A percentile compares a stretch with the other conserved stretches of the same genome.
Evolutionary conservation across 2,888 invertebrate species (phyloP).

Genomic region (Andricus quercusramuli): DNA sequence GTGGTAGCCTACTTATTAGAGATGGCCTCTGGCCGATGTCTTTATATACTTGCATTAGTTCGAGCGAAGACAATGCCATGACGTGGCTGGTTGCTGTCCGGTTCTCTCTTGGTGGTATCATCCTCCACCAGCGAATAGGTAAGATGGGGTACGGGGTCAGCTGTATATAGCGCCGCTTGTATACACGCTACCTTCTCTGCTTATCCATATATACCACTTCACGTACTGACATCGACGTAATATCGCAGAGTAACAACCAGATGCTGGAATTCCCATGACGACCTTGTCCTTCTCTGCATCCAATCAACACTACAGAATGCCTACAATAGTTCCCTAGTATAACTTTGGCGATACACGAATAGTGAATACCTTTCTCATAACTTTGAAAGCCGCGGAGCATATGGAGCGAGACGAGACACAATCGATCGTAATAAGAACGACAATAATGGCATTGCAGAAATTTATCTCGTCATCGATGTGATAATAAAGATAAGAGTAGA

Average conservation of each 20-base stretch:
- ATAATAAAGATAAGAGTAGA: not conserved
- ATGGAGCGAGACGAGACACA: not conserved
- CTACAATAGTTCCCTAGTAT: constrained; percentile 15
- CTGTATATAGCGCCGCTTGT: constrained; percentile 56
- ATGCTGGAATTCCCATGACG: constrained; percentile 60
- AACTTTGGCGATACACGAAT: constrained; percentile 45
- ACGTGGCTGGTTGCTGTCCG: constrained; percentile 53
- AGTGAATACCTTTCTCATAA: not conserved
- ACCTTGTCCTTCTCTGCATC: constrained; percentile 55
- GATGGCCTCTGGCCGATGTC: constrained; percentile 47
- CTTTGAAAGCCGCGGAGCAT: constrained; percentile 12
- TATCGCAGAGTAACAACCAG: constrained; percentile 52
- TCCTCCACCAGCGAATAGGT: constrained; percentile 34
- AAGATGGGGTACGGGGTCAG: constrained; percentile 59
- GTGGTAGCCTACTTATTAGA: constrained; percentile 47
- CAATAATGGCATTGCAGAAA: not conserved
- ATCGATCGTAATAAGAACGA: not conserved
- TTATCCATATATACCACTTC: constrained; percentile 37
- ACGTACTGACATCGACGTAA: constrained; percentile 51
- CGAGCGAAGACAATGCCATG: constrained; percentile 54
- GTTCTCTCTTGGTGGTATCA: constrained; percentile 49
- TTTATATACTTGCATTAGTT: constrained; percentile 52
- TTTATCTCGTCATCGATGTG: not conserved
- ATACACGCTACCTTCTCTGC: constrained; percentile 50
- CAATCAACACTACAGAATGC: not conserved